These are phyloP conservation scores for Melanotaenia maccullochi DNA, from an alignment of 2,797 vertebrate species.

Conservation along the genomic window DNA sequence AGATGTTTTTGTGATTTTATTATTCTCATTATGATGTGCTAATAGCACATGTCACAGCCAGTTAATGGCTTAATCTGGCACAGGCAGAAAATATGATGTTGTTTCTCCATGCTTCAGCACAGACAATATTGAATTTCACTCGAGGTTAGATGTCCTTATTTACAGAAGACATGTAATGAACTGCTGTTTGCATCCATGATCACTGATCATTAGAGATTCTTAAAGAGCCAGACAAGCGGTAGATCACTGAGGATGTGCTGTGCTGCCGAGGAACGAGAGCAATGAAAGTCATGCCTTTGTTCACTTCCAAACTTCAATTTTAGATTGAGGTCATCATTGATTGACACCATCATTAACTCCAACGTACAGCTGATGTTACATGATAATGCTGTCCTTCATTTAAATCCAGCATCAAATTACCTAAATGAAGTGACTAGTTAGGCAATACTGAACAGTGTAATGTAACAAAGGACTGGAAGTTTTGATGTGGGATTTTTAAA, in stretches of 20 bases:
- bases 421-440: not conserved
- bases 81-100: constrained; percentile 63
- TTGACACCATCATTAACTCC: constrained; percentile 74
- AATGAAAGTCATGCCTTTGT: constrained; percentile 53
- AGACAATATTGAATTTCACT: constrained; percentile 68
- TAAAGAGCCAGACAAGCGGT: constrained; percentile 23
- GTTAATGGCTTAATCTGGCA: constrained; percentile 61
- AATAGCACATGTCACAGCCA: constrained; percentile 53
- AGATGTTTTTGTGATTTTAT: constrained; percentile 58
- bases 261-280: constrained; percentile 28
- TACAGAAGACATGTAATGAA: constrained; percentile 47
- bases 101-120: constrained; percentile 57
- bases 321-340: constrained; percentile 72
- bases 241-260: constrained; percentile 28
- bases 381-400: constrained; percentile 55
- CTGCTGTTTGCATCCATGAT: constrained; percentile 40
- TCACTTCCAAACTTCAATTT: constrained; percentile 61
- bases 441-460: not conserved
- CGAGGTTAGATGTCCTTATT: constrained; percentile 66
- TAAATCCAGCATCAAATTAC: constrained; percentile 48
- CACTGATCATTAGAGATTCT: constrained; percentile 47
- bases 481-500: not conserved
- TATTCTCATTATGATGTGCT: constrained; percentile 61
- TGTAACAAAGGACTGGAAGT: constrained; percentile 23
- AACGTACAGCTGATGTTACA: constrained; percentile 57